Evolutionary conservation across 2,888 invertebrate genomes (phyloP).

Genomic region (Holacanthella duospinosa): DNA sequence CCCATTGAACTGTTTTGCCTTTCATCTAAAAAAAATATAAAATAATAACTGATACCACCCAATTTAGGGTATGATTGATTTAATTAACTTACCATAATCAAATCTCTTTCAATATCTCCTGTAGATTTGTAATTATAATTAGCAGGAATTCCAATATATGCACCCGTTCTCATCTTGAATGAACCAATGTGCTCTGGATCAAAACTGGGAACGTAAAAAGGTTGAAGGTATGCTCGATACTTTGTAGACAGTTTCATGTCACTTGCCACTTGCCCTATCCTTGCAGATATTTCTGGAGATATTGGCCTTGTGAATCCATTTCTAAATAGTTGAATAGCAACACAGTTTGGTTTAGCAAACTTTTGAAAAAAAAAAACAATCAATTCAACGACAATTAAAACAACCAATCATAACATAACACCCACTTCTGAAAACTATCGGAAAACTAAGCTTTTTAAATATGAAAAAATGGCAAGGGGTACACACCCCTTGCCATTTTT

Average conservation of each 20-base stretch:
- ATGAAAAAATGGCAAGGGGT: too few relatives aligned
- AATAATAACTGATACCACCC: background rate
- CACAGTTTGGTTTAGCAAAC: too few relatives aligned
- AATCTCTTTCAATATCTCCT: conserved; percentile 49
- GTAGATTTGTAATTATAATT: conserved; percentile 54
- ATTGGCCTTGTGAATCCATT: conserved; percentile 52
- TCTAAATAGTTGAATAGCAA: conserved; percentile 45
- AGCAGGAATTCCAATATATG: conserved; percentile 60
- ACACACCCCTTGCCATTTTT: too few relatives aligned
- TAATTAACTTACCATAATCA: conserved; percentile 46
- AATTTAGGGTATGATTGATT: background rate
- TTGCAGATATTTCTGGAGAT: conserved; percentile 45
- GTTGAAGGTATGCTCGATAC: conserved; percentile 48
- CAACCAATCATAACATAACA: too few relatives aligned
- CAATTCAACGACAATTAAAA: too few relatives aligned
- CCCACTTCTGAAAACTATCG: too few relatives aligned
- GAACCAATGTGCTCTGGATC: conserved; percentile 61
- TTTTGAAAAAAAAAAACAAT: too few relatives aligned
- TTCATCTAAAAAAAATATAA: conserved; percentile 9
- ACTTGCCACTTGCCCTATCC: conserved; percentile 51
- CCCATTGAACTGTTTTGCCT: conserved; percentile 53
- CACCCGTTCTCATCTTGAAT: conserved; percentile 48
- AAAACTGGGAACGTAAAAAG: conserved; percentile 63
- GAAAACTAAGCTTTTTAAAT: too few relatives aligned
- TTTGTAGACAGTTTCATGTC: conserved; percentile 49